Percentiles rank a stretch among this genome's conserved stretches.
These are phyloP conservation scores for Protobothrops flavoviridis DNA, from an alignment of 2,113 vertebrate species.

Conservation along the genomic window DNA sequence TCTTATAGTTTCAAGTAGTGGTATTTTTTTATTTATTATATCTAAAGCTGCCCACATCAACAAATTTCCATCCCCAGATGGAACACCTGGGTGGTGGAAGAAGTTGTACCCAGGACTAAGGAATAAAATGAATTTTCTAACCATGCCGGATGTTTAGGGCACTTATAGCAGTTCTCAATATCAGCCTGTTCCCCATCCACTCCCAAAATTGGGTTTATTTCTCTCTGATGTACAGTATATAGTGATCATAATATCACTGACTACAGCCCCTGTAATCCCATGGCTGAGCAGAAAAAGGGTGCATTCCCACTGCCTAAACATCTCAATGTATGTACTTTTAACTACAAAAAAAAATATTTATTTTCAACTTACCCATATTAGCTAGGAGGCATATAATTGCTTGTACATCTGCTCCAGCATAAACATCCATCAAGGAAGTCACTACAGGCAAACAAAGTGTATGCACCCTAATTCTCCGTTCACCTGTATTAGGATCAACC, in stretches of 20 bases:
- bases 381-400: conserved; percentile 91
- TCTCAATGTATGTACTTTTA: background rate
- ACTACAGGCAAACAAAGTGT: conserved; percentile 95
- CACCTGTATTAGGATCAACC: conserved; percentile 71
- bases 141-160: background rate
- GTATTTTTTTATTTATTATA: background rate
- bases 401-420: conserved; percentile 91
- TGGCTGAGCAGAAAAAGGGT: background rate
- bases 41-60: background rate
- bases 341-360: background rate
- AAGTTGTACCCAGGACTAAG: background rate
- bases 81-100: background rate
- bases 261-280: background rate
- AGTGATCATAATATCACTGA: background rate
- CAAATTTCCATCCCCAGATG: background rate
- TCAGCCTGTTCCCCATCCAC: background rate
- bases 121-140: background rate
- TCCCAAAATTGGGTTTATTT: background rate
- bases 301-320: background rate
- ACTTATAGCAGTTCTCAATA: background rate
- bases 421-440: conserved; percentile 87
- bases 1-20: background rate
- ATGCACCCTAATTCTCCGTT: conserved; percentile 92
- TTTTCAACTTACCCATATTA: conserved; percentile 87
- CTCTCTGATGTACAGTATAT: background rate